Evolutionary conservation across 2,113 vertebrate species (phyloP), one percentile per base, ranked within the genome.

Genomic region (Albula glossodonta): DNA sequence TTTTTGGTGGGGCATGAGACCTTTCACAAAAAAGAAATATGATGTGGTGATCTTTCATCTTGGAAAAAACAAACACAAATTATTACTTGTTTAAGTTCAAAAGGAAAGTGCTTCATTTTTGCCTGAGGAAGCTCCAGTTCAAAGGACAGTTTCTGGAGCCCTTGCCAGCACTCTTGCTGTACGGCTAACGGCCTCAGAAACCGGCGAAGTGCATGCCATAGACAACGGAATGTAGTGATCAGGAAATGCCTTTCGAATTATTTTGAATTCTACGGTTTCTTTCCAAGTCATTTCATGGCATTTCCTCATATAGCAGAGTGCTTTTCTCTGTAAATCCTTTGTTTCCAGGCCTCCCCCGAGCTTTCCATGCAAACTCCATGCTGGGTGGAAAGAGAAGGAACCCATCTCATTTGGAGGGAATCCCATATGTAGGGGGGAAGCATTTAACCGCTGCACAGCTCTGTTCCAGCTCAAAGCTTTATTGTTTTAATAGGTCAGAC

Each of bases 361-460:
- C n/a, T 31, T 74, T 31, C 22, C 78, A 19, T 9, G 48, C 49
- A 19, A 19, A 51, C n/a, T 6, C 70, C 7, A 49, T 4, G 17
- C 0, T 22, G 63, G 6, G 63, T 12, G n/a, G 63, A 66, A 50
- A 22, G 63, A 0, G n/a, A 74, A 13, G 41, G 82, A 70, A 9
- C 49, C 17, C 82, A 2, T 22, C n/a, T 49, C 57, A 83, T 15
- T 51, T 0, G 63, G 83, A 77, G 5, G 66, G 66, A 49, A 84
- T 84, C n/a, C n/a, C n/a, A 48, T 15, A n/a, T 77, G 83, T 77
- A 51, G 83, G 83, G 13, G 70, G 83, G 74, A 84, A 84, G 70
- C 51, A 56, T 84, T 77, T 78, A 9, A 41, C 70, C 10, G 80
- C 7, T 11, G 51, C 51, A 11, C 9, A 51, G 66, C 50, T 22